Base-by-base conservation (phyloP, 2,888 invertebrate genomes). In the Spilarctia lutea region DNA sequence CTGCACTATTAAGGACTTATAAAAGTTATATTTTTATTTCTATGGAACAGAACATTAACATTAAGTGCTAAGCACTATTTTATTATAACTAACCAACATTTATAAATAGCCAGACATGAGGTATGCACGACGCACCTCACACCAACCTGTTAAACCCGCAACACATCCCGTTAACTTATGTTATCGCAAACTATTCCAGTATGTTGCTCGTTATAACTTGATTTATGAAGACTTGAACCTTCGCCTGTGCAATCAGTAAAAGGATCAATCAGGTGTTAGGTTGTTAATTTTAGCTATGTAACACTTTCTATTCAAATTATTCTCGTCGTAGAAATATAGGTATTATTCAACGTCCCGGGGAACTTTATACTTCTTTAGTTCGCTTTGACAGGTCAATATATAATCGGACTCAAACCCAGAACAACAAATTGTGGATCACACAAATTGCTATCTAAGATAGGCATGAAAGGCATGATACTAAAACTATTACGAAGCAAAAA, bases 131-230 rank as follows among this genome's bases (percentile, higher is more conserved):
- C 77, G 70, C 74, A 67, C 72, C 67, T 35, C 30, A 27, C n/a
- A n/a, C 30, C 24, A 79, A 82, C 82, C 77, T 75, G 82, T 76
- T 69, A 27, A 75, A 82, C 81, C 35, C 56, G 81, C 56, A 77
- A 79, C 39, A 3, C 65, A 63, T 75, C 71, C 82, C 81, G 82
- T 82, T 82, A 82, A 68, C 1, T 68, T 66, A 68, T 79, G 73
- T 77, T 77, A 82, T 79, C 77, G 72, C 71, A 71, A 82, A 74
- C 73, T 48, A 65, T 63, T 69, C 70, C 69, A 68, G 39, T 79
- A 73, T 60, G 68, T 75, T 67, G 72, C 81, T 82, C 81, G 79
- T 74, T 79, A 82, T 82, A 82, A 56, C 39, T 52, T 60, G 73
- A 79, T 82, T 81, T 79, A 79, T 72, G 69, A 73, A 35, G 20